Evolutionary conservation across 2,797 vertebrate species (phyloP).

Genomic region (Geotrypetes seraphini): DNA sequence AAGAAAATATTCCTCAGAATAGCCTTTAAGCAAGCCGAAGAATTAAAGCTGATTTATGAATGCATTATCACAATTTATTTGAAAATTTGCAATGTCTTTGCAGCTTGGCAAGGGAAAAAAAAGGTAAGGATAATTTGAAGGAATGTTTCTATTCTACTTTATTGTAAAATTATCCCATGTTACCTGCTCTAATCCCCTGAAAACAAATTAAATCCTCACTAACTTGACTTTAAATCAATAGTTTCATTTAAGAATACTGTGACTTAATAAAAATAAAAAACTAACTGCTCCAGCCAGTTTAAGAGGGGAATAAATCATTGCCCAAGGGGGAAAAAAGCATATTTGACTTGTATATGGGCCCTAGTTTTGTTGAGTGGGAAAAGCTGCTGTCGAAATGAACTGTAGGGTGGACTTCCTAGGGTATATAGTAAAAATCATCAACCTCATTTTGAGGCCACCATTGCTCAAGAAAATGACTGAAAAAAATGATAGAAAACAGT

Average conservation of each 20-base stretch:
- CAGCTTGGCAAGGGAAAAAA: constrained; percentile 47
- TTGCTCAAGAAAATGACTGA: too few species aligned
- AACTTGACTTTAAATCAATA: constrained; percentile 98
- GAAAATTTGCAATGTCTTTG: constrained; percentile 60
- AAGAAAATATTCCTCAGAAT: constrained; percentile 39
- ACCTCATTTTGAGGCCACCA: constrained; percentile 49
- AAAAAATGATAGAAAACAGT: constrained; percentile 13
- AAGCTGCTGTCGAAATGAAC: constrained; percentile 61
- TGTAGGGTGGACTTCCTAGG: too few species aligned
- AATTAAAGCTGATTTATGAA: constrained; percentile 69
- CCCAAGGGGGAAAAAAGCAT: constrained; percentile 79
- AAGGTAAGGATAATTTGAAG: constrained; percentile 47
- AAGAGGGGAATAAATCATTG: constrained; percentile 93
- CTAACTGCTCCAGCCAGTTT: constrained; percentile 90
- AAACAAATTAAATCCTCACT: constrained; percentile 99
- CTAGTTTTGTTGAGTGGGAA: constrained; percentile 53
- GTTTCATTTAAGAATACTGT: constrained; percentile 94
- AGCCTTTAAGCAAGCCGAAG: constrained; percentile 43
- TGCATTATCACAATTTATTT: constrained; percentile 63
- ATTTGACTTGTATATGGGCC: constrained; percentile 95
- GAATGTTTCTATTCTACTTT: constrained; percentile 59
- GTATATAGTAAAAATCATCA: constrained; percentile 61
- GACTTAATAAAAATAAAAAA: constrained; percentile 98
- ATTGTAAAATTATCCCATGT: constrained; percentile 90
- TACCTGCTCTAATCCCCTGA: constrained; percentile 95